phyloP scores from a whole-genome alignment of 1,140 invertebrate genomes.

The Anastrepha obliqua region DNA sequence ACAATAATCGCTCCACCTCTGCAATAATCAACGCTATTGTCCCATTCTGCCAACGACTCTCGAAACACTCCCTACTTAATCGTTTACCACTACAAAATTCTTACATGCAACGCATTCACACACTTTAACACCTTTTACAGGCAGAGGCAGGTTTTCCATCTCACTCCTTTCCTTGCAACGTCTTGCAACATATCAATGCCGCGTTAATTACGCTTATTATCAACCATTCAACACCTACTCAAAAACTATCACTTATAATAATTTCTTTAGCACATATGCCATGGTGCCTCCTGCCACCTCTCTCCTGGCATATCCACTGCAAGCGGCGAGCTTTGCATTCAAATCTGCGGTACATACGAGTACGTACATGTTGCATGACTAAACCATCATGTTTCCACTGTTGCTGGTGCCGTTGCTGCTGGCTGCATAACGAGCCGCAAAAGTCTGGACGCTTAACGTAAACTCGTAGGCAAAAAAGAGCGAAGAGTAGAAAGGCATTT shows the following conservation, averaged over 20 bases:
- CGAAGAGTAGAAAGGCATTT: background rate
- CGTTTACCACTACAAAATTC: background rate
- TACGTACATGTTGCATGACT: constrained; percentile 9
- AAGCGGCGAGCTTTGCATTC: background rate
- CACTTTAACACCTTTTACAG: background rate
- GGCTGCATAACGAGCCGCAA: background rate
- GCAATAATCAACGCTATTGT: constrained; percentile 20
- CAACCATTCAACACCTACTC: constrained; percentile 50
- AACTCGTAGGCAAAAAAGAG: background rate
- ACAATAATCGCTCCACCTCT: constrained; percentile 3
- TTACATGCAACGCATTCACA: background rate
- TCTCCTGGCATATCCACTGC: background rate
- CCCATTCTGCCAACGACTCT: background rate
- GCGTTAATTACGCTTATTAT: constrained; percentile 48
- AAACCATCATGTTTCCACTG: constrained; percentile 12
- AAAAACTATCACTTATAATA: constrained; percentile 51
- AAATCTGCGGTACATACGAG: background rate
- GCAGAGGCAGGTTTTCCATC: background rate
- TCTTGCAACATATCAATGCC: constrained; percentile 30
- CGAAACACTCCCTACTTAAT: no score
- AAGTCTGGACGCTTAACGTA: background rate
- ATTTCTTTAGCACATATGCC: background rate
- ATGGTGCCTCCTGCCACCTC: no score
- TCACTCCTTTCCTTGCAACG: background rate
- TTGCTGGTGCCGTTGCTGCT: background rate